Evolutionary conservation across 2,797 vertebrate genomes (phyloP).

Genomic region (Clarias pachynema): DNA sequence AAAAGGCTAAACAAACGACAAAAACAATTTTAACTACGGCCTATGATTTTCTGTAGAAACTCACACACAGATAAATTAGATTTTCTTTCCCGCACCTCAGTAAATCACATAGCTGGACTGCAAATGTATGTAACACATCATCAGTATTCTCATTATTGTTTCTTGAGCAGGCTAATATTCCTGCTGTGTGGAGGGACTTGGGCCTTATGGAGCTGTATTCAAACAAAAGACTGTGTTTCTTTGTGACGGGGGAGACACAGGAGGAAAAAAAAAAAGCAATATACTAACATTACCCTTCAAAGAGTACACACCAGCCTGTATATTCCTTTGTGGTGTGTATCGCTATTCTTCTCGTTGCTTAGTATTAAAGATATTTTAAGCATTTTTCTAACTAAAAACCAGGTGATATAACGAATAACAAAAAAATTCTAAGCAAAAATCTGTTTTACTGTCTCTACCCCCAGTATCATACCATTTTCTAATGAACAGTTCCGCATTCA

Average conservation of each 20-base stretch:
- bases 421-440: neutral
- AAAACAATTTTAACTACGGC: neutral
- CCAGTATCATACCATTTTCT: neutral
- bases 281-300: constrained; percentile 65
- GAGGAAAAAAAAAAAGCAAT: constrained; percentile 49
- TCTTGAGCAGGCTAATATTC: constrained; percentile 24
- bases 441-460: neutral
- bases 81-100: constrained; percentile 2
- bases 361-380: neutral
- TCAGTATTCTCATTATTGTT: constrained; percentile 32
- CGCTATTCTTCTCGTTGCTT: too few species aligned
- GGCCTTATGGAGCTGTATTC: constrained; percentile 29
- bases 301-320: constrained; percentile 45
- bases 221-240: constrained; percentile 63
- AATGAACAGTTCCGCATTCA: neutral
- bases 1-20: neutral
- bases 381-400: neutral
- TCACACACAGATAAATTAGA: constrained; percentile 2
- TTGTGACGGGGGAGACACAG: constrained; percentile 43
- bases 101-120: constrained; percentile 18
- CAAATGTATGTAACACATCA: constrained; percentile 21
- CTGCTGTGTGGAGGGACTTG: constrained; percentile 12
- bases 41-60: constrained; percentile 1
- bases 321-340: constrained; percentile 29
- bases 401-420: neutral